phyloP scores from a whole-genome alignment of 2,113 vertebrate species.

The Tragulus kanchil region DNA sequence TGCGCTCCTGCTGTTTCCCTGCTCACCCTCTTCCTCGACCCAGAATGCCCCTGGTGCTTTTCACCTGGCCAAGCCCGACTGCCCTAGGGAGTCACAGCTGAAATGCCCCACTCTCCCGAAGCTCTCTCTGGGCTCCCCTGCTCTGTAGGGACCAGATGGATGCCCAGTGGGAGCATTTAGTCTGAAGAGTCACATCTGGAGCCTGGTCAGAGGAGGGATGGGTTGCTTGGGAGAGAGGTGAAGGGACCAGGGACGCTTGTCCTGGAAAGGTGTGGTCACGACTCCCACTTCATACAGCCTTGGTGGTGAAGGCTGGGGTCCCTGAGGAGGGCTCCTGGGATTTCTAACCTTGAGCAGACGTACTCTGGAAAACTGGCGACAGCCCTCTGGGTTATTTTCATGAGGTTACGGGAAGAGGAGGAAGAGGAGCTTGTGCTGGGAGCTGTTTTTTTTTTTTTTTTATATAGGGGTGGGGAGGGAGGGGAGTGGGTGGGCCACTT shows the following conservation, averaged over 20 bases:
- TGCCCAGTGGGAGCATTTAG: neutral
- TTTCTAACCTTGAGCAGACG: neutral
- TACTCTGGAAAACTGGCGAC: neutral
- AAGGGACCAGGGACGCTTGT: neutral
- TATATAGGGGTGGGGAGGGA: no score
- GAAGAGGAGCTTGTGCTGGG: neutral
- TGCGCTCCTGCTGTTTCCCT: neutral
- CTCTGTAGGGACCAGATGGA: neutral
- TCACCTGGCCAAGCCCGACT: neutral
- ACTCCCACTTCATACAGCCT: neutral
- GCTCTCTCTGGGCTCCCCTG: neutral
- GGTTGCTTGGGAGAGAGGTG: neutral
- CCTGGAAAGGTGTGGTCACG: neutral
- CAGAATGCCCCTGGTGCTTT: neutral
- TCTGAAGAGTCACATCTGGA: neutral
- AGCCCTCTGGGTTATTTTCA: neutral
- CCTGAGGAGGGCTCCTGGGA: neutral
- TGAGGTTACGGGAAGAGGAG: neutral
- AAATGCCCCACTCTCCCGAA: accelerated
- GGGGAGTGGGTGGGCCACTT: no score
- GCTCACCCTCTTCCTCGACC: neutral
- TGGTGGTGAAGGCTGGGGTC: neutral
- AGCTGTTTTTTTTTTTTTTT: no score
- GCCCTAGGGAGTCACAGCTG: neutral
- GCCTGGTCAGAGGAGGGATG: neutral